These are phyloP conservation scores for Lysiphlebus fabarum DNA, from an alignment of 1,140 invertebrate genomes.

Conservation along the genomic window DNA sequence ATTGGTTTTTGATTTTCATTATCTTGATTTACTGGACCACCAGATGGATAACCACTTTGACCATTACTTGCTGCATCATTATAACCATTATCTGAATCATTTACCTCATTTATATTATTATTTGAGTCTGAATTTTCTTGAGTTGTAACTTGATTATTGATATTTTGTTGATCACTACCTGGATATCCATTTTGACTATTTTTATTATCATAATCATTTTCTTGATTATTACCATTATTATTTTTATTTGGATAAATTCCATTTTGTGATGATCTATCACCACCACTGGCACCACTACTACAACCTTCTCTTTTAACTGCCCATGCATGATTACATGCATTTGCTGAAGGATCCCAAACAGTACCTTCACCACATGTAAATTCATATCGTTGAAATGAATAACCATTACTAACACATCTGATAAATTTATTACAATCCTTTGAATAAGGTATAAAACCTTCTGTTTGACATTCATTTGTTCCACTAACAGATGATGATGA, in stretches of 20 bases:
- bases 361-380: conserved; percentile 70
- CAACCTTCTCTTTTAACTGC: conserved; percentile 51
- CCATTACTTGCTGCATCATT: too few relatives aligned
- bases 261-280: too few relatives aligned
- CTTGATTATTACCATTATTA: conserved; percentile 5
- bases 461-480: conserved; percentile 45
- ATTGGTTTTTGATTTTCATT: too few relatives aligned
- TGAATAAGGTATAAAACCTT: conserved; percentile 68
- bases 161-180: too few relatives aligned
- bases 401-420: conserved; percentile 65
- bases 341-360: conserved; percentile 66
- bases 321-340: conserved; percentile 67
- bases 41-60: conserved; percentile 11
- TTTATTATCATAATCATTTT: conserved; percentile 5
- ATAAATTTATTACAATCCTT: conserved; percentile 75
- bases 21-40: background rate
- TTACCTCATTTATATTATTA: too few relatives aligned
- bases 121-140: too few relatives aligned
- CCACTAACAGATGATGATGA: background rate
- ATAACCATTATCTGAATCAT: too few relatives aligned
- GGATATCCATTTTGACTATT: conserved; percentile 6
- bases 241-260: conserved; percentile 10
- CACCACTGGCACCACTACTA: background rate
- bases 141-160: too few relatives aligned
- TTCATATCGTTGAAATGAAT: conserved; percentile 61